phyloP scores from a whole-genome alignment of 2,888 invertebrate species.

The Fabriciana adippe region DNA sequence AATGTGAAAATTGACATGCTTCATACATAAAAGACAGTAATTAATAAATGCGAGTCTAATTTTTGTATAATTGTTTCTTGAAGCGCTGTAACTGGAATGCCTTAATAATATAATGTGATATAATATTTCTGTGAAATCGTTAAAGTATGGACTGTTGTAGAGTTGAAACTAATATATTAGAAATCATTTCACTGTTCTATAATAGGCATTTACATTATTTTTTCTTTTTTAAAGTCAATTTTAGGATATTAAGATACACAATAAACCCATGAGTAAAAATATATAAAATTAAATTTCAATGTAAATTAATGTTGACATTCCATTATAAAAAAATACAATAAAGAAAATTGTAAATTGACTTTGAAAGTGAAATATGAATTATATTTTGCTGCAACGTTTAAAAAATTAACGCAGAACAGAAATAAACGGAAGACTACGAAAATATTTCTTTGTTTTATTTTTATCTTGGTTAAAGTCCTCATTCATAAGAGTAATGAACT shows the following conservation, averaged over 20 bases:
- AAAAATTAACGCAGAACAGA: slow-evolving; percentile 30
- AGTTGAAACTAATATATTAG: slow-evolving; percentile 28
- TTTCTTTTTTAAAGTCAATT: slow-evolving; percentile 11
- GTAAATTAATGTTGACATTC: slow-evolving; percentile 19
- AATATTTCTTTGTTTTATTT: slow-evolving; percentile 29
- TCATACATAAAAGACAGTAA: slow-evolving; percentile 16
- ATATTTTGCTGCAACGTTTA: slow-evolving; percentile 20
- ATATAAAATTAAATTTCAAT: not conserved
- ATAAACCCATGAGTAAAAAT: not conserved
- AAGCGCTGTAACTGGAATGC: slow-evolving; percentile 50
- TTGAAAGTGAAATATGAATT: slow-evolving; percentile 20
- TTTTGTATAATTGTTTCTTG: slow-evolving; percentile 2
- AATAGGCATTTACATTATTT: not conserved
- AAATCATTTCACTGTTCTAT: slow-evolving; percentile 19
- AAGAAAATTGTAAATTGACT: slow-evolving; percentile 12
- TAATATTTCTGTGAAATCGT: slow-evolving; percentile 32
- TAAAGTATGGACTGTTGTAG: slow-evolving; percentile 22
- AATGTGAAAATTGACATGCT: slow-evolving; percentile 4
- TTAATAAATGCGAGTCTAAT: slow-evolving; percentile 2
- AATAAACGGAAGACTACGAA: slow-evolving; percentile 33
- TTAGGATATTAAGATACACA: slow-evolving; percentile 1
- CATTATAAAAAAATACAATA: slow-evolving; percentile 10
- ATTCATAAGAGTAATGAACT: slow-evolving; percentile 10
- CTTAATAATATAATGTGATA: slow-evolving; percentile 70
- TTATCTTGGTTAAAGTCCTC: slow-evolving; percentile 3